These are phyloP conservation scores for Chroicocephalus ridibundus DNA, from an alignment of 2,113 vertebrate species.

Conservation along the genomic window DNA sequence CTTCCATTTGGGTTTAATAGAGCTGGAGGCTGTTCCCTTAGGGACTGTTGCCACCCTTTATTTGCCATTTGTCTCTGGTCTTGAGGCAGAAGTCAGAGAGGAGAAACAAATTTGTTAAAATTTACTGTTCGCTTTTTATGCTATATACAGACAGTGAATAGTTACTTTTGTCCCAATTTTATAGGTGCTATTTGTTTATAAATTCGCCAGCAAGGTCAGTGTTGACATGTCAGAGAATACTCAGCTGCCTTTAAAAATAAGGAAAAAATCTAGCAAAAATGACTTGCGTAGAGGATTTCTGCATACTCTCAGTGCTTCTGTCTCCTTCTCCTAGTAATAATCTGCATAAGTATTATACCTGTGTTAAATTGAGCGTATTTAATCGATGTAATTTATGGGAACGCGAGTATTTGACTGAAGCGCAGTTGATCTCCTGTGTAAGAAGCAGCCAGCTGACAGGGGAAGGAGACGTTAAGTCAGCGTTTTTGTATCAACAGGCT, in stretches of 20 bases:
- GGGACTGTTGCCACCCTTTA: neutral
- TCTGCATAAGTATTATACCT: neutral
- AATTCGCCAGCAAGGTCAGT: neutral
- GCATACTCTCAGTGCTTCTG: neutral
- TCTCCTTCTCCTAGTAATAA: neutral
- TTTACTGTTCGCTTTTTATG: neutral
- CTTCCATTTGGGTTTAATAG: neutral
- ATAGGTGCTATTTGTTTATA: neutral
- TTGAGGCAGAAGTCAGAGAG: neutral
- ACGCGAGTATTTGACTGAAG: neutral
- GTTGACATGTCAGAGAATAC: neutral
- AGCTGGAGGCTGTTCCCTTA: neutral
- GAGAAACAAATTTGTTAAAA: neutral
- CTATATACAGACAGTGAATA: neutral
- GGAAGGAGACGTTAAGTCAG: neutral
- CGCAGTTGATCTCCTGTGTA: neutral
- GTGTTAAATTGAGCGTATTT: neutral
- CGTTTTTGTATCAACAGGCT: neutral
- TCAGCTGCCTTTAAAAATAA: neutral
- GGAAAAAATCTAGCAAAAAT: neutral
- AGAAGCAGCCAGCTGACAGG: neutral
- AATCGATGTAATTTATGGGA: neutral
- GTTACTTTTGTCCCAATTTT: neutral
- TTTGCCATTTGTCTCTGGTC: neutral
- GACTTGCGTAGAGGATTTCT: neutral